Evolutionary conservation across 1,140 invertebrate species (phyloP), one percentile per base, ranked within the genome.

Genomic region (Dolichoris vasculosae): DNA sequence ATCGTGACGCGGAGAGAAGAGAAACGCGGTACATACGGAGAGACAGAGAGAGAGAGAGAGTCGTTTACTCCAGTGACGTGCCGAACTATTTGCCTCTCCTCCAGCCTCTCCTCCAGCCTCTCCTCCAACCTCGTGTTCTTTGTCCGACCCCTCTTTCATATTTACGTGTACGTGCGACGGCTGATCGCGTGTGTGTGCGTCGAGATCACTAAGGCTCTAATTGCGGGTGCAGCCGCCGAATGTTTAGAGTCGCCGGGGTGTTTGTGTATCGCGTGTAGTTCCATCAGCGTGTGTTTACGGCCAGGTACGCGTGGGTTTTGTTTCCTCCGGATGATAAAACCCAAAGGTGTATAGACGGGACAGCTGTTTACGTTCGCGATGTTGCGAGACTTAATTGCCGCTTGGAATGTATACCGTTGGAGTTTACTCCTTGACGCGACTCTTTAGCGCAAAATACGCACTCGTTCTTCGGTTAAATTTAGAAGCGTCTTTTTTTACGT

Each of bases 141-240:
- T 63, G 2, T 26, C 17, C 23, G 55, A 38, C 38, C 48, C 35
- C 76, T 35, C 30, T 64, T 46, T 13, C 13, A 11, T 35, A 40
- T 23, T 59, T 43, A 17, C 17, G 35, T 77, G 35, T 59, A 9
- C 6, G 3, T 30, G 23, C 13, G n/a, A 59, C 55, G 20, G 6
- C 1, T 4, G 55, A 20, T 59, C 4, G 4, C 23, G 23, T 26
- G 3, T 26, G 32, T 59, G 89, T 90, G 89, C 88, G 87, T 88
- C 82, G 67, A 30, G 15, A 76, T 38, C 79, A 88, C 89, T 91
- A 90, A 90, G 73, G 88, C 78, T 85, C 88, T 90, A 90, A 91
- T 89, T 89, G 87, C 81, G 86, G 82, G 84, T 82, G 80, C 86
- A 88, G 89, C 67, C 85, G 35, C 9, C 23, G 88, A 85, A 46